phyloP scores from a whole-genome alignment of 2,888 invertebrate species.

The Podotricha telesiphe region DNA sequence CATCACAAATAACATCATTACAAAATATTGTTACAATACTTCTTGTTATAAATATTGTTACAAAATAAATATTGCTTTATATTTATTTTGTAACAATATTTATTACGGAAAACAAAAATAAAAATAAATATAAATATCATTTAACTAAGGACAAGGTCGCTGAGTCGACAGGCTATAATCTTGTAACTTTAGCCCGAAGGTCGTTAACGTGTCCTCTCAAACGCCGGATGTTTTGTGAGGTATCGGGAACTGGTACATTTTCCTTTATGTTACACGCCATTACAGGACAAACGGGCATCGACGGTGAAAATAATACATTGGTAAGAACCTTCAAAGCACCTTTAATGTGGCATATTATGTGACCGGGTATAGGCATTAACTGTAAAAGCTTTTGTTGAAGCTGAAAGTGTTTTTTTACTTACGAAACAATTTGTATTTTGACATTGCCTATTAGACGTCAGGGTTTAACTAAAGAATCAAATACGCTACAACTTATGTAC shows the following conservation, averaged over 20 bases:
- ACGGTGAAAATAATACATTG: conserved; percentile 38
- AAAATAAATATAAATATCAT: background rate
- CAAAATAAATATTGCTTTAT: too few species aligned
- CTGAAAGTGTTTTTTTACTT: background rate
- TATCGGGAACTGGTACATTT: conserved; percentile 49
- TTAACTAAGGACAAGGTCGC: conserved; percentile 44
- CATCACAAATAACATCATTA: too few species aligned
- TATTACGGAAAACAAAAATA: too few species aligned
- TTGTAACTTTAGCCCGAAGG: conserved; percentile 37
- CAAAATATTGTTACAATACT: too few species aligned
- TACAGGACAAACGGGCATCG: conserved; percentile 41
- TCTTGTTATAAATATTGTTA: too few species aligned
- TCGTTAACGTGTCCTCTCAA: conserved; percentile 51
- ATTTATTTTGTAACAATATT: too few species aligned
- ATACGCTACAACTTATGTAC: too few species aligned
- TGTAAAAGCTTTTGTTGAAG: conserved; percentile 5
- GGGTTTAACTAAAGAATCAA: too few species aligned
- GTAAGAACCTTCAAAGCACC: conserved; percentile 9
- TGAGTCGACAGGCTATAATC: conserved; percentile 46
- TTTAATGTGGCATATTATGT: conserved; percentile 6
- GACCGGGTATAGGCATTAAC: background rate
- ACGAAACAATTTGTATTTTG: background rate
- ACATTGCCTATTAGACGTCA: background rate
- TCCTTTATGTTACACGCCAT: conserved; percentile 45
- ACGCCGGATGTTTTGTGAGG: conserved; percentile 54